Conservation (phyloP, 2,797 vertebrate genomes). For the Mus caroli region DNA sequence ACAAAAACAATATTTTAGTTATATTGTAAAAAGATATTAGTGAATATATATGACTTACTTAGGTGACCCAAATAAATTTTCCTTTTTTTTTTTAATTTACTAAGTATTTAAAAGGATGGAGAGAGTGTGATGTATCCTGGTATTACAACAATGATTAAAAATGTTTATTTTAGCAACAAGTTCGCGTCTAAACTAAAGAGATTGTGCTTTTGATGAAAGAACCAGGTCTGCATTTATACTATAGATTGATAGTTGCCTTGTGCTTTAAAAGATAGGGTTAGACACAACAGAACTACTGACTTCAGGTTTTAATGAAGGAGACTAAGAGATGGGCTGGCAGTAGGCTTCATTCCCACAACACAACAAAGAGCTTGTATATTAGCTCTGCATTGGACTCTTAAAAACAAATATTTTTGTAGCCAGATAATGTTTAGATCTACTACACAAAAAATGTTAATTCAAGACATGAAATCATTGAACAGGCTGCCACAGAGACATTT, state of each 20-base stretch:
- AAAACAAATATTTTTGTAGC: background rate
- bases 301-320: background rate
- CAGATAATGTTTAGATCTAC: background rate
- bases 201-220: background rate
- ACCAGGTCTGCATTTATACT: background rate
- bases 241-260: background rate
- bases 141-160: background rate
- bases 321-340: background rate
- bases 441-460: background rate
- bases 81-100: background rate
- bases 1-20: background rate
- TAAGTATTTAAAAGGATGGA: background rate
- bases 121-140: background rate
- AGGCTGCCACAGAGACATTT: background rate
- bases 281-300: background rate
- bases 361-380: background rate
- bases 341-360: background rate
- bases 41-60: background rate
- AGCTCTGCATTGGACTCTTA: background rate
- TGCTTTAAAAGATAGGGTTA: conserved; percentile 4
- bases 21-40: background rate
- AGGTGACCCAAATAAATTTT: background rate
- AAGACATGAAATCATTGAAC: background rate
- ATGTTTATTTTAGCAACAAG: background rate
- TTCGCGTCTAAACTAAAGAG: background rate